Percentiles rank a stretch among this genome's conserved stretches.
phyloP scores from a whole-genome alignment of 1,140 invertebrate species.

The Drosophila novamexicana region DNA sequence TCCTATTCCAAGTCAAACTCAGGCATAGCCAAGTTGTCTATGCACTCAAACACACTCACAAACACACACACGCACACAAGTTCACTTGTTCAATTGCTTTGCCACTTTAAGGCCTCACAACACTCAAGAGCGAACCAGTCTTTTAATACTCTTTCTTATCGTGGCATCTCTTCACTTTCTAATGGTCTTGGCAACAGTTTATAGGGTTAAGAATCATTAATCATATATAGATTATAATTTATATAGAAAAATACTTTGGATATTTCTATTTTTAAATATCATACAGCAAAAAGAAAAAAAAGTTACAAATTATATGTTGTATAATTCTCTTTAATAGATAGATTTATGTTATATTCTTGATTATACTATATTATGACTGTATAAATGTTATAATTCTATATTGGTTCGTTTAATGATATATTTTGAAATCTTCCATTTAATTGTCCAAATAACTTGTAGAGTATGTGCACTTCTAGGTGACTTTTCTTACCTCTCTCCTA shows the following conservation, averaged over 20 bases:
- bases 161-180: not conserved
- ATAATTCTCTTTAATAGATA: too few relatives aligned
- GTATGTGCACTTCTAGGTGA: not conserved
- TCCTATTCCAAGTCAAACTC: slow-evolving; percentile 26
- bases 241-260: too few relatives aligned
- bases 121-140: slow-evolving; percentile 61
- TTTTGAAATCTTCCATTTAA: too few relatives aligned
- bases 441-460: not conserved
- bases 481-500: slow-evolving; percentile 1
- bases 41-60: not conserved
- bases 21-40: slow-evolving; percentile 16
- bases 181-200: slow-evolving; percentile 9
- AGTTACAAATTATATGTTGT: too few relatives aligned
- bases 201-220: not conserved
- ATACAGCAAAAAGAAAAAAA: too few relatives aligned
- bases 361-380: too few relatives aligned
- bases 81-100: slow-evolving; percentile 80
- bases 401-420: too few relatives aligned
- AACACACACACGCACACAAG: slow-evolving; percentile 20
- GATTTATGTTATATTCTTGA: too few relatives aligned
- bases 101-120: slow-evolving; percentile 71
- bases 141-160: slow-evolving; percentile 52
- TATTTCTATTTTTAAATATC: too few relatives aligned
- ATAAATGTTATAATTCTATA: too few relatives aligned
- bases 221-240: too few relatives aligned